Evolutionary conservation across 2,113 vertebrate species (phyloP), one percentile per base, ranked within the genome.

Genomic region (Podarcis cretensis): DNA sequence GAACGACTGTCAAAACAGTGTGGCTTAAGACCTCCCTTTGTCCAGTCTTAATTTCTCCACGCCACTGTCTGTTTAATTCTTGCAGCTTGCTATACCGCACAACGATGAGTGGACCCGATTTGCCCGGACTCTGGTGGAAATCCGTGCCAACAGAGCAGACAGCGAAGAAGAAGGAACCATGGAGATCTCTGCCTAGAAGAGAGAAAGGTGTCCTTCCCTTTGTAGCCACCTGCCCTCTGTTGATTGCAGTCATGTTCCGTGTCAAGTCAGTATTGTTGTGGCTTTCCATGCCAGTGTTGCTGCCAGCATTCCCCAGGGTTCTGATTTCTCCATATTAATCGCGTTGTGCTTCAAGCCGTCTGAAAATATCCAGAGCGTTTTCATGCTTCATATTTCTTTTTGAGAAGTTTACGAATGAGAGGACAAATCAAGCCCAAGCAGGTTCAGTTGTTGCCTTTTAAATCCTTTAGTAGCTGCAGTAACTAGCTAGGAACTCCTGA

Each of bases 41-140:
- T 66, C 9, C 30, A 71, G 27, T 0, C 0, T 35, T 0, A 0
- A 65, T 35, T n/a, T 1, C 54, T 6, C 85, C 37, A 74, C 2
- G 63, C 89, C 83, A 54, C 65, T 30, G 25, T 9, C 77, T 30
- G 6, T 94, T 89, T 93, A 80, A 57, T 84, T 92, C 91, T 93
- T 81, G 66, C 96, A 99, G 98, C 97, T 99, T 87, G 98, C 99
- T 0, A 96, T 98, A 35, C 97, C 98, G 0, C 99, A 99, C 95
- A 97, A 95, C 0, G 99, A 99, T 0, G 99, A 99, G 87, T 99
- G 99, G 99, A 96, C 96, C 0, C 97, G 98, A 74, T 99, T 99
- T 3, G 98, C 98, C 81, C 97, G 98, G 25, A 99, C 99, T 5
- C 95, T 99, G 89, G 97, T 98, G 96, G 99, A 99, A 95, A 99